phyloP scores from a whole-genome alignment of 2,888 invertebrate genomes.

The Heliconius ethilla region DNA sequence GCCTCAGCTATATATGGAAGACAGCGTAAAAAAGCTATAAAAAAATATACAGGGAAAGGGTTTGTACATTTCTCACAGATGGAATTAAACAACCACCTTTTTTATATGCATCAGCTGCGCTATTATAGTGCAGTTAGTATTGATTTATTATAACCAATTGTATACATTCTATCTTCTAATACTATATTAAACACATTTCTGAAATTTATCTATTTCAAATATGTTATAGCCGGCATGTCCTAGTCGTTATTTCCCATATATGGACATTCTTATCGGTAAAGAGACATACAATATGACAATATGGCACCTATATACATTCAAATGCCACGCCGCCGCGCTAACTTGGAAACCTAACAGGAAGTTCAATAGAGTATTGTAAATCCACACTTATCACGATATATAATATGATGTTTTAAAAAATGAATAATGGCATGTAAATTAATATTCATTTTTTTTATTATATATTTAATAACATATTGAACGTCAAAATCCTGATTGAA shows the following conservation, averaged over 20 bases:
- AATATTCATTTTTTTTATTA: too few relatives aligned
- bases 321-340: constrained; percentile 35
- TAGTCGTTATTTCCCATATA: constrained; percentile 20
- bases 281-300: constrained; percentile 40
- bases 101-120: background rate
- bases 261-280: constrained; percentile 13
- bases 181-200: background rate
- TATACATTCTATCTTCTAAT: background rate
- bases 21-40: too few relatives aligned
- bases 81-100: too few relatives aligned
- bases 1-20: too few relatives aligned
- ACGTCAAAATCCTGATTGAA: too few relatives aligned
- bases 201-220: constrained; percentile 9
- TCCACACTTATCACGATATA: constrained; percentile 33
- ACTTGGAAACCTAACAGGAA: constrained; percentile 34
- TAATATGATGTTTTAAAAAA: too few relatives aligned
- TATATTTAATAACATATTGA: too few relatives aligned
- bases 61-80: too few relatives aligned
- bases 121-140: too few relatives aligned
- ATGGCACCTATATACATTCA: constrained; percentile 36
- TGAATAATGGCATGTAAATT: too few relatives aligned
- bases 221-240: constrained; percentile 10
- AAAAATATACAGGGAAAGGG: too few relatives aligned
- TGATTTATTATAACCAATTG: too few relatives aligned
- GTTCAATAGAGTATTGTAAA: constrained; percentile 28